Evolutionary conservation across 2,888 invertebrate species (phyloP), one percentile per base, ranked within the genome.

Genomic region (Ectobius pallidus): DNA sequence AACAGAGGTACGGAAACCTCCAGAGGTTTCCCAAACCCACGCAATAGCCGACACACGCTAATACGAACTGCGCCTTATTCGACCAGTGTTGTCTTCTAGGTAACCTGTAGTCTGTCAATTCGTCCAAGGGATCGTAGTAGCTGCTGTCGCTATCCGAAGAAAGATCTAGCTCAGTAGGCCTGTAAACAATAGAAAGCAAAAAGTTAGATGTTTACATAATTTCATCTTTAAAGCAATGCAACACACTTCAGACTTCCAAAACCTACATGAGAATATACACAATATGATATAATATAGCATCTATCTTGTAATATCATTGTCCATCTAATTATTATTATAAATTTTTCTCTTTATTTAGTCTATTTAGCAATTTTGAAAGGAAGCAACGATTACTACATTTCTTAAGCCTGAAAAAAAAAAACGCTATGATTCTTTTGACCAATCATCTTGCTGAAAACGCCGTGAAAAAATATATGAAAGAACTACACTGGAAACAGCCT

Each of bases 1-100:
- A 94, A 84, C 94, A 94, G 79, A 96, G 88, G 84, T 96, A 96
- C 42, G 96, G 96, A 84, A 96, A 96, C 79, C 95, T 88, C 95
- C 95, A 95, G 76, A 95, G 92, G 81, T 95, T 95, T 78, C 94
- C 94, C 76, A 95, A 87, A 46, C 95, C 95, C 70, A 95, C 94
- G 69, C 94, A 94, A 82, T 95, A 95, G 27, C 95, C 94, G 76
- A 95, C 91, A 81, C 94, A 94, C 65, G 95, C 94, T 79, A 95
- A 86, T 69, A 95, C 93, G 81, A 95, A 95, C 84, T 95, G 94
- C 79, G 93, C 88, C 85, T 95, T 95, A 83, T 92, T 94, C 74
- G 91, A 91, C 95, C 95, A 95, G 81, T 93, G 92, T 69, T 92
- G 93, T 79, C 93, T 86, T 78, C 92, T 87, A 4, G 92, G 92